Evolutionary conservation across 2,113 vertebrate genomes (phyloP), one percentile per base, ranked within the genome.

Genomic region (Oryzias javanicus): DNA sequence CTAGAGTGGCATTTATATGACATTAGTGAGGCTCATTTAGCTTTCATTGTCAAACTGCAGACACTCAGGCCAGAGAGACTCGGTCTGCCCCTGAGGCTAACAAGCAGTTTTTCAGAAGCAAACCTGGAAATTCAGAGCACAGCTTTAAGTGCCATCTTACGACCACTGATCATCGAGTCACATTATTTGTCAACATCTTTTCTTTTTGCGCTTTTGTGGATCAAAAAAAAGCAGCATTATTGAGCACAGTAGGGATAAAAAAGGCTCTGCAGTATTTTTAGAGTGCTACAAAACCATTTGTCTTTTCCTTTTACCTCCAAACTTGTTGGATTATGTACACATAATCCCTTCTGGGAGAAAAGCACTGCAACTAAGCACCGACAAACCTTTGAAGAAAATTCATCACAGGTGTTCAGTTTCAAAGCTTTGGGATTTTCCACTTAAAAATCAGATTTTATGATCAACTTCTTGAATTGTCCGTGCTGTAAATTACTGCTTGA

Each of bases 21-120:
- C 62, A 70, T 71, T 75, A 83, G 73, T 81, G 56, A 80, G 69
- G 49, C 57, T 63, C 72, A 82, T 78, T 85, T 73, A 76, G 69
- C 69, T 80, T 77, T 81, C 44, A 73, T 55, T 63, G 75, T 63
- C 58, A 70, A 72, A 72, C 47, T 67, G 40, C 18, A 63, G 49
- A 71, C 61, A 74, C 47, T 66, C 49, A 41, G 56, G 51, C 62
- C 70, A 71, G 45, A 67, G 56, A 74, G 53, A 68, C 56, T 50
- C 35, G 64, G 4, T 70, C 46, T 72, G 49, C 42, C 60, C 66
- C 57, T 12, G 27, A 48, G 68, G 73, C 42, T 49, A 76, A 70
- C 22, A 64, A 58, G 60, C 46, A 35, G 54, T 57, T 68, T 69
- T 71, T 78, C 29, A 59, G 63, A 70, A 48, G 40, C 16, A 62